phyloP scores from a whole-genome alignment of 2,113 vertebrate species.

The Nematolebias whitei region DNA sequence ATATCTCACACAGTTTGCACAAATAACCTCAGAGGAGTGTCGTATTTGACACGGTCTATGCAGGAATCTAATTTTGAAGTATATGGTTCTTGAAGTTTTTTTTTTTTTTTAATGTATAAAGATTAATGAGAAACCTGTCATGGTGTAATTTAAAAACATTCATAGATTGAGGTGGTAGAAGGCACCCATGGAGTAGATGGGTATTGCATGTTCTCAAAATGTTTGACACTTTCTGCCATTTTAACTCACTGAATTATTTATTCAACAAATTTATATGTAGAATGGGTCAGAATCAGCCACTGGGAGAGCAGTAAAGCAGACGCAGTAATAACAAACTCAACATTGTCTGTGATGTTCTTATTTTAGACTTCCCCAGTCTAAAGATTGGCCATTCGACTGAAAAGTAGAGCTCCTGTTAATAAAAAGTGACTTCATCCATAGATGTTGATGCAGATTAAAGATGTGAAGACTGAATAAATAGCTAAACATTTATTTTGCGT shows the following conservation, averaged over 20 bases:
- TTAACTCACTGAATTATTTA: slow-evolving; percentile 74
- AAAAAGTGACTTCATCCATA: too few relatives aligned
- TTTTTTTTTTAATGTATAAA: slow-evolving; percentile 36
- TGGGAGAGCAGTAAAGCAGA: not conserved
- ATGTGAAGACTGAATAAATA: too few relatives aligned
- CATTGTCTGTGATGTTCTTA: not conserved
- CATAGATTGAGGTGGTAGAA: slow-evolving; percentile 1
- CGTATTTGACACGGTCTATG: not conserved
- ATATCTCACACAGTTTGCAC: slow-evolving; percentile 23
- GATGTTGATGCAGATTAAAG: not conserved
- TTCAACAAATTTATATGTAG: slow-evolving; percentile 59
- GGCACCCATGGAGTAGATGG: slow-evolving; percentile 28
- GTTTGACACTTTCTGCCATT: slow-evolving; percentile 53
- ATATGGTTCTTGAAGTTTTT: slow-evolving; percentile 26
- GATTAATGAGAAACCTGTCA: slow-evolving; percentile 40
- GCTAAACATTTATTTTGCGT: too few relatives aligned
- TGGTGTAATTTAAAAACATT: slow-evolving; percentile 44
- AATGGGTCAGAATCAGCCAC: slow-evolving; percentile 40
- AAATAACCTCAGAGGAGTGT: slow-evolving; percentile 40
- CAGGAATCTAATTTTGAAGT: slow-evolving; percentile 47
- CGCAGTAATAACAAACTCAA: slow-evolving; percentile 29
- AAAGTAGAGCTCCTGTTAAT: too few relatives aligned
- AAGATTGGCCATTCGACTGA: too few relatives aligned
- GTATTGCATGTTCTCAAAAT: slow-evolving; percentile 43
- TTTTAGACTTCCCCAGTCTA: not conserved